phyloP scores from a whole-genome alignment of 2,797 vertebrate species.

The Microctenopoma stevenorrisi region DNA sequence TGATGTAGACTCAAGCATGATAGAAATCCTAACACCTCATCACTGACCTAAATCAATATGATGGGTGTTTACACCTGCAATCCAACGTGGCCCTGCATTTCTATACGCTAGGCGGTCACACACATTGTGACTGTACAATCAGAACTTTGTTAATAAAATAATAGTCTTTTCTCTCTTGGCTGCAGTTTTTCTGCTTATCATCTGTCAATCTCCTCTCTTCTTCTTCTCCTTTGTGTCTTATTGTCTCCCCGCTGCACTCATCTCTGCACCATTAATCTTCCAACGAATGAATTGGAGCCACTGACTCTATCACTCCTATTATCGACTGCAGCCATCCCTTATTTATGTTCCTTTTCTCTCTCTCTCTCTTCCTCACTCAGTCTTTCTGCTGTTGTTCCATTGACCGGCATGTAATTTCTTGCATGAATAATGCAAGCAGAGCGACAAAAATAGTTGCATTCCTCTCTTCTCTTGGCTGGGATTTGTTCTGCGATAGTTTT shows the following conservation, averaged over 20 bases:
- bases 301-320: slow-evolving; percentile 77
- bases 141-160: slow-evolving; percentile 15
- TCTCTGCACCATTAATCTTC: slow-evolving; percentile 78
- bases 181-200: slow-evolving; percentile 33
- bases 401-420: slow-evolving; percentile 74
- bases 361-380: slow-evolving; percentile 51
- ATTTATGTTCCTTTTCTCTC: slow-evolving; percentile 75
- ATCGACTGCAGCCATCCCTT: slow-evolving; percentile 74
- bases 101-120: background rate
- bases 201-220: slow-evolving; percentile 35
- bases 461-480: slow-evolving; percentile 52
- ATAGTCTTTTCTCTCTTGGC: slow-evolving; percentile 26
- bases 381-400: slow-evolving; percentile 68
- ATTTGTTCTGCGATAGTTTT: slow-evolving; percentile 71
- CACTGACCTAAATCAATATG: slow-evolving; percentile 32
- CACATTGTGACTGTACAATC: slow-evolving; percentile 27
- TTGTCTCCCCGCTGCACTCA: slow-evolving; percentile 62
- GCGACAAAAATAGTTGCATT: slow-evolving; percentile 73
- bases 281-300: slow-evolving; percentile 75
- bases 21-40: slow-evolving; percentile 18
- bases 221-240: slow-evolving; percentile 41
- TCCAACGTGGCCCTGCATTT: background rate
- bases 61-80: background rate
- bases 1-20: slow-evolving; percentile 20
- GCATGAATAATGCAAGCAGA: slow-evolving; percentile 76